Evolutionary conservation across 1,140 invertebrate genomes (phyloP).

Genomic region (Aplysia californica): DNA sequence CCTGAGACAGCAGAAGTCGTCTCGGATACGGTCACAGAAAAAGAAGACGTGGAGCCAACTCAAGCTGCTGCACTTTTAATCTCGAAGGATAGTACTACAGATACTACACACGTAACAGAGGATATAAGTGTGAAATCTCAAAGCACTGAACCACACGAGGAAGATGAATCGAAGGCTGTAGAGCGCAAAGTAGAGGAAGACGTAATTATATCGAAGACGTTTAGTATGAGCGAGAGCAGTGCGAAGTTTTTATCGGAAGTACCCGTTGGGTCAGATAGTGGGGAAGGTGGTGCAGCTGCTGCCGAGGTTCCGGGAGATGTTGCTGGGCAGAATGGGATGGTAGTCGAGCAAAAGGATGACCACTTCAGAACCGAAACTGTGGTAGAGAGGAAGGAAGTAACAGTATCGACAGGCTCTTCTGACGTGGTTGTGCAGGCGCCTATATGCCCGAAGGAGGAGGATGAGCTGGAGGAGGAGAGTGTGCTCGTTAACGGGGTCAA

Average conservation of each 20-base stretch:
- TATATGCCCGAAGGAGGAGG: too few species aligned
- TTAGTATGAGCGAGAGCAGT: constrained; percentile 14
- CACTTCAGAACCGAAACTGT: background rate
- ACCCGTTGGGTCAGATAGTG: background rate
- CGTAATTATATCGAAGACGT: constrained; percentile 6
- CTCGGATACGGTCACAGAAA: background rate
- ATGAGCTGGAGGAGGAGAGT: constrained; percentile 13
- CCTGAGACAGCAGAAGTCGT: background rate
- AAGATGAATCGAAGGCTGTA: background rate
- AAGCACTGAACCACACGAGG: background rate
- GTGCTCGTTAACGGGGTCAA: constrained; percentile 4
- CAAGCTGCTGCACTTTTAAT: background rate
- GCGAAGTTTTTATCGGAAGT: constrained; percentile 4
- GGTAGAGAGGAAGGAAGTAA: background rate
- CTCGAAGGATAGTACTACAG: background rate
- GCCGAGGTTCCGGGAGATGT: background rate
- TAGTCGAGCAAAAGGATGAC: too few species aligned
- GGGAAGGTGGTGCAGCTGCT: background rate
- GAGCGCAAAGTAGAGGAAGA: constrained; percentile 14
- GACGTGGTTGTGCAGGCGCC: too few species aligned
- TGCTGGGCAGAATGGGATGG: background rate
- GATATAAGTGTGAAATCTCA: background rate
- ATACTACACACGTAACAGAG: background rate
- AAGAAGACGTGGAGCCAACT: background rate
- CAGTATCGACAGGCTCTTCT: background rate